Evolutionary conservation across 2,888 invertebrate genomes (phyloP), one percentile per base, ranked within the genome.

Genomic region (Aleiodes leptofemur): DNA sequence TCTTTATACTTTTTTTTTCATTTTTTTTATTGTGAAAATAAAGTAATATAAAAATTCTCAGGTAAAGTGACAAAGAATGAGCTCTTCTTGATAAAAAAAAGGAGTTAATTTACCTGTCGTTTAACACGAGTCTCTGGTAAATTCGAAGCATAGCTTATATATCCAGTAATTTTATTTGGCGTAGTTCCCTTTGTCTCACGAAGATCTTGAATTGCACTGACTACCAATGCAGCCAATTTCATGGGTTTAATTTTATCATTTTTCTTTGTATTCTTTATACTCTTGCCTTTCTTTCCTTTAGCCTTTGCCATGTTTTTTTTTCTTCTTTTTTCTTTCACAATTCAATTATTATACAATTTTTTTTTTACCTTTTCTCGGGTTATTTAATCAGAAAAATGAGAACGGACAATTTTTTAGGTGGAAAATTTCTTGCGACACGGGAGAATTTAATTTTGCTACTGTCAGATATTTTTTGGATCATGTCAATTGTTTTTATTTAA

Each of bases 131-230:
- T 72, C 64, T 84, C 82, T 31, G 85, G 80, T 71, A 82, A 72
- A 68, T 82, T 78, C 3, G 87, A 85, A 0, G 79, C 80, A 68
- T 82, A 84, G 76, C 82, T 85, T 72, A 88, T 83, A 76, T 86
- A 85, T 68, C 83, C 85, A 51, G 83, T 77, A 50, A 88, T 88
- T 75, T 83, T 85, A 56, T 78, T 81, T 3, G 82, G 76, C 31
- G 86, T 84, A 11, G 83, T 81, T 68, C 86, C 86, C 73, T 84
- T 86, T n/a, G 80, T 83, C 72, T 86, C 84, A 3, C 83, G 79
- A 23, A 88, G 82, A 78, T 86, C 83, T 55, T 84, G 83, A 77
- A 88, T 86, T 34, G 86, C 87, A 11, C 86, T 83, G 9, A 84
- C 81, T 50, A 88, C 82, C 74, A 88, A 78, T 31, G 85, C 83